Evolutionary conservation across 2,113 vertebrate species (phyloP).

Genomic region (Ploceus nigricollis): DNA sequence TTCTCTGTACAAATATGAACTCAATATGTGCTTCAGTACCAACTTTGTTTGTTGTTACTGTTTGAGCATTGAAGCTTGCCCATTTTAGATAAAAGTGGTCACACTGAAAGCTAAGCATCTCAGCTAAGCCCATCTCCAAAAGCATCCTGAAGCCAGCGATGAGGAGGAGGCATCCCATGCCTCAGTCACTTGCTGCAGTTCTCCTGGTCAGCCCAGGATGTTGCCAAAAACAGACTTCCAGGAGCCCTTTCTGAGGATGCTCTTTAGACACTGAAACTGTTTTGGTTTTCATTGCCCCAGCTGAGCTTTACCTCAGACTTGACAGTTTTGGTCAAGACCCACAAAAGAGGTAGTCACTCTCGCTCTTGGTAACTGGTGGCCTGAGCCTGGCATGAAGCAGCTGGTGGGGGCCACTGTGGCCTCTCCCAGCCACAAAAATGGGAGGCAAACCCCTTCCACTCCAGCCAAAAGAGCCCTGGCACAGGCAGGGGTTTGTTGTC

Average conservation of each 20-base stretch:
- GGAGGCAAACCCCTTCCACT: not conserved
- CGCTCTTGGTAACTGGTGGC: fast-evolving
- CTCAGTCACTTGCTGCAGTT: not conserved
- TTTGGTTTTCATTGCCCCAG: not conserved
- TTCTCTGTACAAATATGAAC: not conserved
- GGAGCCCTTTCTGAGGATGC: not conserved
- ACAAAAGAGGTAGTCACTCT: not conserved
- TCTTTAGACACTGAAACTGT: not conserved
- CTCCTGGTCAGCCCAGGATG: not conserved
- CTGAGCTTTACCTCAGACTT: not conserved
- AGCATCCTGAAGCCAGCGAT: not conserved
- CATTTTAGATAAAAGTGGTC: not conserved
- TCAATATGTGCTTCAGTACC: not conserved
- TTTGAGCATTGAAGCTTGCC: not conserved
- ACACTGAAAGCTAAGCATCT: not conserved
- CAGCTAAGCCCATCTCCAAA: not conserved
- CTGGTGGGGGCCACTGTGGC: fast-evolving
- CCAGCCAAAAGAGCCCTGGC: not conserved
- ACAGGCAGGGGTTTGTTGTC: not conserved
- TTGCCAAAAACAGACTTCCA: not conserved
- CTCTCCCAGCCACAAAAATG: not conserved
- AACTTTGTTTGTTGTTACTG: not conserved
- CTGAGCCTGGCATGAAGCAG: not conserved
- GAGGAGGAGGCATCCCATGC: not conserved
- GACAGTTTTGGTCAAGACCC: not conserved